Evolutionary conservation across 2,113 vertebrate species (phyloP).

Genomic region (Paralichthys olivaceus): DNA sequence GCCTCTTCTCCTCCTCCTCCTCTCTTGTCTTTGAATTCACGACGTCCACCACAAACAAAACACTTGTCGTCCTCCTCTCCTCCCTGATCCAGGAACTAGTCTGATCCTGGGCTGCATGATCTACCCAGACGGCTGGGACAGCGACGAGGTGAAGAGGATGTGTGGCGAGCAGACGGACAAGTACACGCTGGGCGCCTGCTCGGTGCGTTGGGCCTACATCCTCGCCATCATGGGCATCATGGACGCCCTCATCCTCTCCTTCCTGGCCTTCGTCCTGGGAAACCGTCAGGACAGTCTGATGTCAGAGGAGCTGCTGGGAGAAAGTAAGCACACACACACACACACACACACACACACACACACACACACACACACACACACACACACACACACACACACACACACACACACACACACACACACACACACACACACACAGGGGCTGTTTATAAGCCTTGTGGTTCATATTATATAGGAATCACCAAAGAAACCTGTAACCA

Average conservation of each 20-base stretch:
- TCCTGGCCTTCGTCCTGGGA: conserved; percentile 86
- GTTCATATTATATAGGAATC: too few relatives aligned
- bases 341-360: background rate
- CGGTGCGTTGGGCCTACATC: conserved; percentile 91
- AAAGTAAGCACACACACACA: conserved; percentile 85
- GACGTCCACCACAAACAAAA: too few relatives aligned
- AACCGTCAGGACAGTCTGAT: conserved; percentile 98
- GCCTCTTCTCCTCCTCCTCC: too few relatives aligned
- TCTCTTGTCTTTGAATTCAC: too few relatives aligned
- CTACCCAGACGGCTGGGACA: conserved; percentile 99
- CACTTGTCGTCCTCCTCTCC: background rate
- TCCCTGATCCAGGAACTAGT: conserved; percentile 87
- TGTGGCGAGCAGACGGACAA: conserved; percentile 98
- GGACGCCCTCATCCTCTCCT: conserved; percentile 89
- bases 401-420: too few relatives aligned
- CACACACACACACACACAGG: too few relatives aligned
- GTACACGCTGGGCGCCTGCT: conserved; percentile 95
- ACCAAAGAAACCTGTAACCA: too few relatives aligned
- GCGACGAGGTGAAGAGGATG: conserved; percentile 97
- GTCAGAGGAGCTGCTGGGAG: conserved; percentile 96
- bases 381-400: too few relatives aligned
- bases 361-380: too few relatives aligned
- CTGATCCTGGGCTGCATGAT: conserved; percentile 99
- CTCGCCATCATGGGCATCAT: conserved; percentile 99
- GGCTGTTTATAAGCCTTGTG: too few relatives aligned